Conservation (phyloP, 2,888 invertebrate species). For the Tenthredo amoena region DNA sequence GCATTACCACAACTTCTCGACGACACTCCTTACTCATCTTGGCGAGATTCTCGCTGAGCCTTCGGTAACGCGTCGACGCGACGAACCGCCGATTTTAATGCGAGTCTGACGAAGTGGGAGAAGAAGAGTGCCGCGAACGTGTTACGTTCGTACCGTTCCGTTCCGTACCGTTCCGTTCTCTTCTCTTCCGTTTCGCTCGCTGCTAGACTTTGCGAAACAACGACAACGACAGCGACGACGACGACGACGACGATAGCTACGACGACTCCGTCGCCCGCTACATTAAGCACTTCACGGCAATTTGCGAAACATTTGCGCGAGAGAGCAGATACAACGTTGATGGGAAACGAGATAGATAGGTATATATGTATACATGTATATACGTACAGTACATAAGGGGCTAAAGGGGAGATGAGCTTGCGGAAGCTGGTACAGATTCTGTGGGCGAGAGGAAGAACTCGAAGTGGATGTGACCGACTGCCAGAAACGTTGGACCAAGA, state of each 20-base stretch:
- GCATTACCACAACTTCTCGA: constrained; percentile 35
- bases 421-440: constrained; percentile 27
- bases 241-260: constrained; percentile 62
- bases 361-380: neutral
- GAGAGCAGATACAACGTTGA: constrained; percentile 51
- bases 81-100: constrained; percentile 48
- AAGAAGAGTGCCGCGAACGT: constrained; percentile 41
- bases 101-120: constrained; percentile 49
- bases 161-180: neutral
- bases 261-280: constrained; percentile 70
- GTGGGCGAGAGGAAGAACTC: constrained; percentile 28
- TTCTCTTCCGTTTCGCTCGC: neutral
- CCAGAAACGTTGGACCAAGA: constrained; percentile 35
- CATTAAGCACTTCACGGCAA: constrained; percentile 77
- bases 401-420: constrained; percentile 47
- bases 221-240: constrained; percentile 52
- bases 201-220: constrained; percentile 12
- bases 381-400: constrained; percentile 31
- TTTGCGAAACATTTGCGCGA: constrained; percentile 77
- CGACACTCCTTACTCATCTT: constrained; percentile 30
- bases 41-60: constrained; percentile 22
- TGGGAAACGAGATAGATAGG: constrained; percentile 35
- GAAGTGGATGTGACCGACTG: constrained; percentile 47
- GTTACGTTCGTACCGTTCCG: neutral
- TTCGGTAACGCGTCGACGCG: constrained; percentile 1